Evolutionary conservation across 2,797 vertebrate genomes (phyloP).

Genomic region (Chelmon rostratus): DNA sequence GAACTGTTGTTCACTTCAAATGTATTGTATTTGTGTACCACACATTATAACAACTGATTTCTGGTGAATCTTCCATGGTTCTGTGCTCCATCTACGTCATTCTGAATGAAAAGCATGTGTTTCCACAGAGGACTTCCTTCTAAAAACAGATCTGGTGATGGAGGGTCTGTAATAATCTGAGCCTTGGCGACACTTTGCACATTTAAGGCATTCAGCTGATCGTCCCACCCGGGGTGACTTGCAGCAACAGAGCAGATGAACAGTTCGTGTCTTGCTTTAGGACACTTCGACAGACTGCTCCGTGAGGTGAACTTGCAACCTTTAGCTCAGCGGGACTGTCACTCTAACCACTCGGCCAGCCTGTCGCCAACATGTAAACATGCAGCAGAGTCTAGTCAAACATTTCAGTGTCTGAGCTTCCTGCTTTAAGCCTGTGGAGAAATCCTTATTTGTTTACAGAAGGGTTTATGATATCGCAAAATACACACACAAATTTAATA

Average conservation of each 20-base stretch:
- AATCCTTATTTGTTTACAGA: slow-evolving; percentile 44
- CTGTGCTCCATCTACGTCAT: neutral
- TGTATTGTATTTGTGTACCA: too few species aligned
- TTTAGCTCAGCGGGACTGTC: slow-evolving; percentile 2
- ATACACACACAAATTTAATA: slow-evolving; percentile 46
- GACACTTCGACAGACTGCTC: neutral
- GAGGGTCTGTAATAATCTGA: neutral
- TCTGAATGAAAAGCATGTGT: neutral
- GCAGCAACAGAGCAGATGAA: slow-evolving; percentile 7
- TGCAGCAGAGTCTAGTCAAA: slow-evolving; percentile 19
- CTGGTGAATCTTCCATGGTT: neutral
- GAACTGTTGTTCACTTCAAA: neutral
- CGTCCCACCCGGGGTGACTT: neutral
- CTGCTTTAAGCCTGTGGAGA: slow-evolving; percentile 27
- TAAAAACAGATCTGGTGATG: neutral
- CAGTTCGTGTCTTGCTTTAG: neutral
- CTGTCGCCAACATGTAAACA: slow-evolving; percentile 43
- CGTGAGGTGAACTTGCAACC: neutral
- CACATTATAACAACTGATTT: neutral
- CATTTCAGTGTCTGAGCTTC: slow-evolving; percentile 32
- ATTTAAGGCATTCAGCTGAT: slow-evolving; percentile 6
- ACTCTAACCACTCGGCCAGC: neutral
- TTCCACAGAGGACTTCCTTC: neutral
- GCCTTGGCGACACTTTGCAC: neutral
- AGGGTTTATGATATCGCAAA: slow-evolving; percentile 27